A percentile compares a stretch with the other conserved stretches of the same genome.
These are phyloP conservation scores for Zaprionus capensis DNA, from an alignment of 1,140 invertebrate genomes.

Conservation along the genomic window DNA sequence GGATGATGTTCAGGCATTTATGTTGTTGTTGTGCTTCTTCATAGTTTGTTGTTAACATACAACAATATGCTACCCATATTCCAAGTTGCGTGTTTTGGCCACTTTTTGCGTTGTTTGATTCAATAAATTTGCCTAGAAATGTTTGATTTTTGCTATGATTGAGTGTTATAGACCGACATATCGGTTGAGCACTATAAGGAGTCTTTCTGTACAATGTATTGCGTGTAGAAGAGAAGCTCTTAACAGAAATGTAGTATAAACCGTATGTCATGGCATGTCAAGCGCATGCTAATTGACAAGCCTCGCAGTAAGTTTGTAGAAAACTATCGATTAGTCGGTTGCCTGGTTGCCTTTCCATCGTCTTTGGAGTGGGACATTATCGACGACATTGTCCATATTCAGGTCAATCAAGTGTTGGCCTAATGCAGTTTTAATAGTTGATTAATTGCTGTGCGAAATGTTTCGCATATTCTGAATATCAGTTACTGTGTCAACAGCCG, in stretches of 20 bases:
- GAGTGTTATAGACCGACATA: constrained; percentile 27
- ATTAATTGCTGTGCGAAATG: constrained; percentile 11
- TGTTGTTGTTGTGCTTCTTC: neutral
- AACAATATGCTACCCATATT: constrained; percentile 31
- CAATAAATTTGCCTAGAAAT: constrained; percentile 42
- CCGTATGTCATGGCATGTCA: constrained; percentile 44
- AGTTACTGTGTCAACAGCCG: constrained; percentile 27
- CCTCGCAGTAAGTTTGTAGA: constrained; percentile 13
- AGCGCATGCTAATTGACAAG: constrained; percentile 51
- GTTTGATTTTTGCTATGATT: constrained; percentile 29
- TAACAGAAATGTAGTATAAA: constrained; percentile 42
- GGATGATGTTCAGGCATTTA: neutral
- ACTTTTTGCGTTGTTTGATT: constrained; percentile 22
- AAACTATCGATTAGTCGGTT: constrained; percentile 42
- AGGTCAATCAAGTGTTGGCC: constrained; percentile 27
- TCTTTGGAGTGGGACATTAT: neutral
- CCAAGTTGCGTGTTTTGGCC: constrained; percentile 47
- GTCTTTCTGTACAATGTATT: constrained; percentile 2
- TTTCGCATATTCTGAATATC: constrained; percentile 6
- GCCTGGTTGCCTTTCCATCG: constrained; percentile 28
- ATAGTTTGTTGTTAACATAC: constrained; percentile 36
- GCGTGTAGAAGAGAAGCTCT: constrained; percentile 7
- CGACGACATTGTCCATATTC: constrained; percentile 1
- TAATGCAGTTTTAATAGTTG: constrained; percentile 31
- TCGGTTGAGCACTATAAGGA: neutral